Evolutionary conservation across 2,797 vertebrate genomes (phyloP).

Genomic region (Calcarius lapponicus): DNA sequence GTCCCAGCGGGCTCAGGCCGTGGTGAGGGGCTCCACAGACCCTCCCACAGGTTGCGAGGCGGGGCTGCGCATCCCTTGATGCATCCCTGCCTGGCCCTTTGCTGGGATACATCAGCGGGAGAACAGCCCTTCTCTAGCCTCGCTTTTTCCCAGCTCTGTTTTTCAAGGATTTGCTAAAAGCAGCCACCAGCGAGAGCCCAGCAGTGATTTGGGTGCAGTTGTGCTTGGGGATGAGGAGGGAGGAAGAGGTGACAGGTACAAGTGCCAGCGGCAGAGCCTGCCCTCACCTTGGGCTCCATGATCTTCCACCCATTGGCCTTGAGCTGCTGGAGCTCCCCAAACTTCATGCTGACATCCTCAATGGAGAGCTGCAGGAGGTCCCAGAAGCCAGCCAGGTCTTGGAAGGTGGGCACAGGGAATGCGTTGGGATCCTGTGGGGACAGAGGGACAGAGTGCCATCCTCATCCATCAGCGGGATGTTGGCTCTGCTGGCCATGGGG

Average conservation of each 20-base stretch:
- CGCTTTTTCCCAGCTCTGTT: background rate
- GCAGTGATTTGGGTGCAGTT: background rate
- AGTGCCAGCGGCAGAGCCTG: background rate
- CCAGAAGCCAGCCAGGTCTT: slow-evolving; percentile 98
- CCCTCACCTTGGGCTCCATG: slow-evolving; percentile 89
- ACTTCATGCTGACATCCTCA: slow-evolving; percentile 95
- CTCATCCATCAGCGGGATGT: rapidly evolving
- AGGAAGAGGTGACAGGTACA: background rate
- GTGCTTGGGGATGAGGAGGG: background rate
- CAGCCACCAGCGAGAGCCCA: background rate
- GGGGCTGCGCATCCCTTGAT: background rate
- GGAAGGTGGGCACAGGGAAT: slow-evolving; percentile 94
- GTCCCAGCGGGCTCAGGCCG: rapidly evolving
- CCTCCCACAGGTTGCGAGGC: background rate
- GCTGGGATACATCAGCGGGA: background rate
- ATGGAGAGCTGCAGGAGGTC: slow-evolving; percentile 98
- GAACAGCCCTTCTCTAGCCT: background rate
- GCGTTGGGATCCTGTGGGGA: slow-evolving; percentile 79
- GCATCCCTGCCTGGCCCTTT: background rate
- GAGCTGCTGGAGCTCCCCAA: slow-evolving; percentile 94
- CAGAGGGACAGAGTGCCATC: background rate
- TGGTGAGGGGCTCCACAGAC: rapidly evolving
- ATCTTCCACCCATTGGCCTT: slow-evolving; percentile 97
- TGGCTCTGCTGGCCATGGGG: rapidly evolving
- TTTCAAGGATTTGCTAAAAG: background rate